Evolutionary conservation across 1,140 invertebrate species (phyloP).

Genomic region (Halesus radiatus): DNA sequence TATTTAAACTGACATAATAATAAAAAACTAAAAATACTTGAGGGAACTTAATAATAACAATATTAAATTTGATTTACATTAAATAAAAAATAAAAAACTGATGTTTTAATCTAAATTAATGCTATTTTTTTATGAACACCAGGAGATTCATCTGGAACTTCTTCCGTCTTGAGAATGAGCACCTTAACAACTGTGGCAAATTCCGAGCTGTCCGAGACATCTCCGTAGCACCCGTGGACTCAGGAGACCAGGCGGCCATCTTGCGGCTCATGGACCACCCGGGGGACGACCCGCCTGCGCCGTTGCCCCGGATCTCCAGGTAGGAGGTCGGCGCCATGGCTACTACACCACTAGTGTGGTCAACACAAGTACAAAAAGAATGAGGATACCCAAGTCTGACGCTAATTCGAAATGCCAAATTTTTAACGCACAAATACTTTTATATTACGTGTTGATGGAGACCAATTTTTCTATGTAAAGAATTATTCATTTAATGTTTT

Average conservation of each 20-base stretch:
- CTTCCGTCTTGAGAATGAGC: conserved; percentile 99
- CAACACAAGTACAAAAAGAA: too few species aligned
- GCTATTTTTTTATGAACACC: not conserved
- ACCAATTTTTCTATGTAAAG: not conserved
- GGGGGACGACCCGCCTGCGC: not conserved
- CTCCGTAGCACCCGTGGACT: conserved; percentile 95
- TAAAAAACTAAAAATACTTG: too few species aligned
- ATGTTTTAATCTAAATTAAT: too few species aligned
- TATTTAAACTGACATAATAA: too few species aligned
- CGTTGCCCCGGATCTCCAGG: not conserved
- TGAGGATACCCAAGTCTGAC: too few species aligned
- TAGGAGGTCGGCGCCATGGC: not conserved
- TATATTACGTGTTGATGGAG: not conserved
- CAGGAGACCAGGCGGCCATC: conserved; percentile 91
- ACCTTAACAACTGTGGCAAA: conserved; percentile 99
- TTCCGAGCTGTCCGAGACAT: conserved; percentile 99
- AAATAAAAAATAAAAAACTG: too few species aligned
- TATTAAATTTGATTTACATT: too few species aligned
- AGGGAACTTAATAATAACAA: too few species aligned
- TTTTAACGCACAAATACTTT: too few species aligned
- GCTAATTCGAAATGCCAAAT: too few species aligned
- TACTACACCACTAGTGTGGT: too few species aligned
- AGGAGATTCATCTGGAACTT: conserved; percentile 99
- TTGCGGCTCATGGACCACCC: conserved; percentile 93
- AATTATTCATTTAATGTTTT: too few species aligned